Evolutionary conservation across 2,888 invertebrate species (phyloP), one percentile per base, ranked within the genome.

Genomic region (Griposia aprilina): DNA sequence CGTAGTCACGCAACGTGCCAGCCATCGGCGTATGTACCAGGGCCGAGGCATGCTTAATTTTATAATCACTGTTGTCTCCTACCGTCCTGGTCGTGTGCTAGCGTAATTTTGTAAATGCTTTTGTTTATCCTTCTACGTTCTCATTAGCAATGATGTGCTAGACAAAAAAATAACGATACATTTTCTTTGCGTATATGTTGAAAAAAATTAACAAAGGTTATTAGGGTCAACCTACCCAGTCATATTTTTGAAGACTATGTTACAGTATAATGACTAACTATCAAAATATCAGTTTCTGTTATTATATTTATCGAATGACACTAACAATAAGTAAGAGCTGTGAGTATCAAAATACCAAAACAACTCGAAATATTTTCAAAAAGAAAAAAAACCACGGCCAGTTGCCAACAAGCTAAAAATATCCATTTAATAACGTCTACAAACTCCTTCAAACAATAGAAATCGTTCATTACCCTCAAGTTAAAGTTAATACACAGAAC

Each of bases 1-100:
- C 79, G 73, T 52, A 80, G 83, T 86, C 88, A 89, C 86, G 89
- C 89, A 80, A 81, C 81, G 74, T 81, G 76, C 88, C 83, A 85
- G 76, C 78, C 78, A 85, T 82, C 71, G 83, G 83, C 84, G 85
- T 87, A 81, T 85, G 82, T 77, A 81, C 68, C 81, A 78, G 66
- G 68, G 60, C 55, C 55, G 74, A 75, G 73, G 80, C 88, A 87
- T 87, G 88, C 87, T 83, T 88, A 85, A 89, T 89, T 87, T 87
- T 88, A 73, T 85, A 88, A 88, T 88, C 80, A 75, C 77, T 78
- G 78, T 76, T 84, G 76, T 84, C 74, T 75, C 67, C 71, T 77
- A 62, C 68, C 71, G 23, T 60, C 48, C 65, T 81, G 52, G 77
- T 30, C 50, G 30, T 41, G n/a, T 74, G 72, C 57, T 62, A 68